Percentiles rank a stretch among this genome's conserved stretches.
These are phyloP conservation scores for Strongylocentrotus purpuratus DNA, from an alignment of 35 echinoderm and acorn worm genomes.

Conservation along the genomic window DNA sequence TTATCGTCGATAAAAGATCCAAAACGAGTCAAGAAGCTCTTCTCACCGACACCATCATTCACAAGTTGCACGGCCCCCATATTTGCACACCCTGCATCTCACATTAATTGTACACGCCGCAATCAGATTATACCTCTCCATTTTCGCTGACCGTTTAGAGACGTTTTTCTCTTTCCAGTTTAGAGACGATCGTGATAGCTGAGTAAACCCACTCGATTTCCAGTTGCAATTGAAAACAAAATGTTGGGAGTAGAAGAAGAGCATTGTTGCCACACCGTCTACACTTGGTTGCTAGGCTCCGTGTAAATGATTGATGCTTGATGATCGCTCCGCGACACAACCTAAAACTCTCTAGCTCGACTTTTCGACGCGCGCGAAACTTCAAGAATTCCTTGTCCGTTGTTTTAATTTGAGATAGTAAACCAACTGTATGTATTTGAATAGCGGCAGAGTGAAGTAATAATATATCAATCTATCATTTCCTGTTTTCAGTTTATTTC, in stretches of 20 bases:
- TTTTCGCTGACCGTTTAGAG: neutral
- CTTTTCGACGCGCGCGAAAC: neutral
- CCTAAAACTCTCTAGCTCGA: neutral
- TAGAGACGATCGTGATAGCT: neutral
- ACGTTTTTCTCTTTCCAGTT: constrained; percentile 20
- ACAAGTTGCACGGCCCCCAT: neutral
- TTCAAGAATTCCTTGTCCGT: neutral
- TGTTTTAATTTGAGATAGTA: neutral
- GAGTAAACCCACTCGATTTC: constrained; percentile 18
- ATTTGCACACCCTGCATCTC: neutral
- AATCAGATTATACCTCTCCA: constrained; percentile 26
- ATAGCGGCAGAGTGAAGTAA: too few relatives aligned
- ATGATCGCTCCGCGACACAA: constrained; percentile 2
- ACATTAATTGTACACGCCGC: neutral
- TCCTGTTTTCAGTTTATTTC: neutral
- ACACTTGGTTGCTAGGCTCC: constrained; percentile 29
- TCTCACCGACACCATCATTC: neutral
- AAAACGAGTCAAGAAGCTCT: neutral
- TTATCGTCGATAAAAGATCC: neutral
- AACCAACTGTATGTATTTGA: too few relatives aligned
- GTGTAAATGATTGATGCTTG: constrained; percentile 44
- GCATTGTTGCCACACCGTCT: neutral
- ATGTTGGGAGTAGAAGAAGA: neutral
- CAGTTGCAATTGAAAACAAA: neutral
- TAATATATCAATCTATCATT: neutral